These are phyloP conservation scores for Xestia xanthographa DNA, from an alignment of 2,888 invertebrate species.

Conservation along the genomic window DNA sequence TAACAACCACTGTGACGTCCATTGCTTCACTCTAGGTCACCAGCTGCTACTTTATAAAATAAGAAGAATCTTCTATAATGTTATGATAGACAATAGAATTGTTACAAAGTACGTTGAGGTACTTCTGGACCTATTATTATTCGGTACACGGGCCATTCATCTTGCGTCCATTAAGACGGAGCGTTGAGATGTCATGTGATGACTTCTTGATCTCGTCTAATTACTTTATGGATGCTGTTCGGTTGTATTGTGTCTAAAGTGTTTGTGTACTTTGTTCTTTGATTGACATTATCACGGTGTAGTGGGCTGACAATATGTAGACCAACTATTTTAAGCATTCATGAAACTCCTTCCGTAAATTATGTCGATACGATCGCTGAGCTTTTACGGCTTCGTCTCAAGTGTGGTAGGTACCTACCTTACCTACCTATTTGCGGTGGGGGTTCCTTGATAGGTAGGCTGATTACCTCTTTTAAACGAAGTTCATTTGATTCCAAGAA, in stretches of 20 bases:
- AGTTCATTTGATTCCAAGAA: neutral
- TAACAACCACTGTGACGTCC: neutral
- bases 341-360: conserved; percentile 15
- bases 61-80: conserved; percentile 22
- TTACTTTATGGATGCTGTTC: conserved; percentile 61
- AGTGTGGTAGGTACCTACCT: too few species aligned
- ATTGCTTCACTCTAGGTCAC: neutral
- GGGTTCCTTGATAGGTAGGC: neutral
- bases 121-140: conserved; percentile 54
- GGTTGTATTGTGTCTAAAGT: conserved; percentile 38
- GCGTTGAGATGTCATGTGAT: conserved; percentile 63
- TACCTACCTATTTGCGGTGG: neutral
- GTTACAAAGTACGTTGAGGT: conserved; percentile 32
- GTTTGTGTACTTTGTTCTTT: conserved; percentile 45
- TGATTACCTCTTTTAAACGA: neutral
- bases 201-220: conserved; percentile 66
- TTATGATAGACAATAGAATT: conserved; percentile 33
- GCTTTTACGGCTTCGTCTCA: neutral
- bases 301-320: conserved; percentile 22
- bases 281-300: conserved; percentile 51
- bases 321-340: conserved; percentile 33
- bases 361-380: conserved; percentile 9
- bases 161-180: conserved; percentile 58
- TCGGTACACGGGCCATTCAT: conserved; percentile 54
- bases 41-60: conserved; percentile 5